phyloP scores from a whole-genome alignment of 2,888 invertebrate species.

The Drosophila neonasuta region DNA sequence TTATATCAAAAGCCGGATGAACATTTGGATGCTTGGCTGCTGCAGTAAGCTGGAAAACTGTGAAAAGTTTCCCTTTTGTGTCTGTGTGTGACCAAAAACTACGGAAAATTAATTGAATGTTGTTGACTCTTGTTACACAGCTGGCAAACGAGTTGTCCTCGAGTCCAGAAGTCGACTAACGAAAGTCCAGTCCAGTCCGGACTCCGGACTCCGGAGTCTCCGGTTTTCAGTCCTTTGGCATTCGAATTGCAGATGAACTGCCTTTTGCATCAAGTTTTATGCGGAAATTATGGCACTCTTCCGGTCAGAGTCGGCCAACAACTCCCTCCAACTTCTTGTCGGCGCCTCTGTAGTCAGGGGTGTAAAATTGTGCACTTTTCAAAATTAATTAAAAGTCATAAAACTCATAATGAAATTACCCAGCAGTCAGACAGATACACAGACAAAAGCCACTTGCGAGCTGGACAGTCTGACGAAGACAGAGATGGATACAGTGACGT shows the following conservation, averaged over 20 bases:
- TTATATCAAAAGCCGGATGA: conserved; percentile 48
- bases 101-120: conserved; percentile 69
- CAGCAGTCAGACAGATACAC: conserved; percentile 27
- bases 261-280: conserved; percentile 60
- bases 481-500: conserved; percentile 1
- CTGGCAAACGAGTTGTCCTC: conserved; percentile 21
- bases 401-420: conserved; percentile 73
- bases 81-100: conserved; percentile 36
- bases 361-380: conserved; percentile 72
- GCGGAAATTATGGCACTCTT: conserved; percentile 71
- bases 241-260: conserved; percentile 70
- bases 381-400: conserved; percentile 75
- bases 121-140: conserved; percentile 60
- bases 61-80: conserved; percentile 33
- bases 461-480: not conserved
- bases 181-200: conserved; percentile 6
- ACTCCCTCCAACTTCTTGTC: conserved; percentile 16
- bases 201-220: not conserved
- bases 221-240: conserved; percentile 22
- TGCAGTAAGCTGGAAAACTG: conserved; percentile 28
- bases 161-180: conserved; percentile 6
- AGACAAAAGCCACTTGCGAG: conserved; percentile 3
- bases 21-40: conserved; percentile 44
- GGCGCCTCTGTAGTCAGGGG: conserved; percentile 17
- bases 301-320: conserved; percentile 47